Evolutionary conservation across 2,113 vertebrate species (phyloP), one percentile per base, ranked within the genome.

Genomic region (Ciconia boyciana): DNA sequence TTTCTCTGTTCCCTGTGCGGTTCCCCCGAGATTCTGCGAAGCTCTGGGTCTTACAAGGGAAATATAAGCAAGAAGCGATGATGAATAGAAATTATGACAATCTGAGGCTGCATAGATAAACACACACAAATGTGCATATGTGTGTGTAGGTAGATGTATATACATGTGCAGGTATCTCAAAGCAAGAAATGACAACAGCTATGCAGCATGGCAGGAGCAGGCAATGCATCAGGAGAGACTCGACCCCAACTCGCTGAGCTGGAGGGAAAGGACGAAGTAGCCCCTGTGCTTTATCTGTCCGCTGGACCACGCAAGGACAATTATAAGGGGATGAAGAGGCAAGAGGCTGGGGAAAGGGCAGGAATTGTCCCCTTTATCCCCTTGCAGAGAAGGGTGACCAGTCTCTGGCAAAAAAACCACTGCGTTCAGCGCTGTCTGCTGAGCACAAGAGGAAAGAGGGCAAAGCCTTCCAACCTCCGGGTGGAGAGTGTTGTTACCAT

Each of bases 221-320:
- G 48, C 49, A 36, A 28, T 0, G 3, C 22, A 9, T 9, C 0
- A 1, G 36, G 43, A 71, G 57, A 68, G 10, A 17, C 24, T 91
- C 1, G 0, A n/a, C n/a, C 26, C 9, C 52, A 46, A 18, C 11
- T 52, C 0, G 0, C 24, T 49, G 74, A 79, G 36, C 11, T 65
- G 66, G 65, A 85, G 34, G 26, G 29, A 58, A 52, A 61, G 34
- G 46, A 20, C 0, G 1, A 28, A 44, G 54, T 26, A 79, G 22
- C 58, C 58, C 1, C 3, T 15, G 61, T 10, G 36, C 52, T 83
- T 65, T 52, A 31, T 46, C 64, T 79, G 10, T 83, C 70, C 0
- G 1, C 81, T 55, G 83, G 51, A 69, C 68, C 46, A 34, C 0
- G 2, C 36, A 68, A 74, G n/a, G 43, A 39, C 5, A 6, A 46